Conservation (phyloP, 2,888 invertebrate species). For the Agapetus fuscipes region DNA sequence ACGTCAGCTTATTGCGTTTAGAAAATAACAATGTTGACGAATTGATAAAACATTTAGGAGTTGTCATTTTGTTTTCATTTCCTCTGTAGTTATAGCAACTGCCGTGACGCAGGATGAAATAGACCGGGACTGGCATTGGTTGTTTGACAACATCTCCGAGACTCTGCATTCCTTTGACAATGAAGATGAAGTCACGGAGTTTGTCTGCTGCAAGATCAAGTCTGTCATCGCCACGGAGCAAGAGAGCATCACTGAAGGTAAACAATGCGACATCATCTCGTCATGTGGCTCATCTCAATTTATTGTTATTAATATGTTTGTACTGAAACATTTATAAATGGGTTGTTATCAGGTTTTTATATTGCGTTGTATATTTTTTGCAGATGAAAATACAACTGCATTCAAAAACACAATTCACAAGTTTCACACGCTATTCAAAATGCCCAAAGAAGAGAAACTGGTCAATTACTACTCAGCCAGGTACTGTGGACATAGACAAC, state of each 20-base stretch:
- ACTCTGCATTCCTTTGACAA: constrained; percentile 85
- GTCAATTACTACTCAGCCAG: constrained; percentile 92
- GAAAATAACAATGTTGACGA: too few relatives aligned
- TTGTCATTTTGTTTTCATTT: too few relatives aligned
- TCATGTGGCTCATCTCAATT: not conserved
- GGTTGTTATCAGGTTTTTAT: constrained; percentile 5
- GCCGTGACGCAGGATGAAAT: constrained; percentile 83
- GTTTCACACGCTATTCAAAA: constrained; percentile 80
- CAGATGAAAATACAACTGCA: constrained; percentile 72
- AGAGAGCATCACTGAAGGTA: constrained; percentile 47
- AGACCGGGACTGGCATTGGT: constrained; percentile 88
- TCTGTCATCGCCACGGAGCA: constrained; percentile 80
- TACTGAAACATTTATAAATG: too few relatives aligned
- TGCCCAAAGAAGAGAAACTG: constrained; percentile 89
- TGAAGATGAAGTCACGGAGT: constrained; percentile 90
- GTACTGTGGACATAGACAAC: too few relatives aligned
- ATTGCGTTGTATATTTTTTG: constrained; percentile 7
- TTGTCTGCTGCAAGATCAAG: constrained; percentile 92
- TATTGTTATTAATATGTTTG: too few relatives aligned
- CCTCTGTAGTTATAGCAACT: constrained; percentile 74
- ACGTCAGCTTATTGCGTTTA: too few relatives aligned
- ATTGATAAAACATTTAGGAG: too few relatives aligned
- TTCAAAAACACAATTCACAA: constrained; percentile 70
- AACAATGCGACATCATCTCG: too few relatives aligned
- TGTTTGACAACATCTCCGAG: constrained; percentile 74